Conservation (phyloP, 2,888 invertebrate genomes). For the Idaea biselata region DNA sequence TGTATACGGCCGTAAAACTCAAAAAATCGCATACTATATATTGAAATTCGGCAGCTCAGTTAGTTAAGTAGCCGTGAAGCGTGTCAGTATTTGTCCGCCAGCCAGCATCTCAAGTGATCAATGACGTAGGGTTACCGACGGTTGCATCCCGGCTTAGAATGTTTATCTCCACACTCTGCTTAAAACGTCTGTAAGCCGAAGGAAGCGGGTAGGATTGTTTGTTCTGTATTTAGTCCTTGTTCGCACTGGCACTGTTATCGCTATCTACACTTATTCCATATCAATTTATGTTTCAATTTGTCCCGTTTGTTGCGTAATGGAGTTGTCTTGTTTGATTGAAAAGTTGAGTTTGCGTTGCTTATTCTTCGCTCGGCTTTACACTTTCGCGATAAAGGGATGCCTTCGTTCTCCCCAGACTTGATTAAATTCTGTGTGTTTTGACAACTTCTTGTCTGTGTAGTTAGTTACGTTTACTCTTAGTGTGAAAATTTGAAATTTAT, state of each 20-base stretch:
- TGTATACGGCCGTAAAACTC: not conserved
- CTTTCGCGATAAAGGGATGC: constrained; percentile 2
- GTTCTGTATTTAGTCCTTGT: constrained; percentile 30
- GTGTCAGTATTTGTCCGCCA: too few relatives aligned
- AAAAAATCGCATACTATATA: too few relatives aligned
- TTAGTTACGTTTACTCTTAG: not conserved
- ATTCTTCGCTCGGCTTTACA: constrained; percentile 2
- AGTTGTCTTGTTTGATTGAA: constrained; percentile 22
- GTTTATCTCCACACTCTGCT: constrained; percentile 30
- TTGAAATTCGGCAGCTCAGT: too few relatives aligned
- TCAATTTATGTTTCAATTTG: constrained; percentile 30
- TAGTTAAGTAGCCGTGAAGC: too few relatives aligned
- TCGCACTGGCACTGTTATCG: constrained; percentile 23
- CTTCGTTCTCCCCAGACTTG: not conserved
- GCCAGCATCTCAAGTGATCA: too few relatives aligned
- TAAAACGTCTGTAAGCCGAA: constrained; percentile 31
- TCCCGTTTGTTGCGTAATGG: constrained; percentile 27
- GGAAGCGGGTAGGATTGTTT: constrained; percentile 27
- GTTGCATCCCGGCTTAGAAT: constrained; percentile 3
- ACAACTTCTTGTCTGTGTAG: not conserved
- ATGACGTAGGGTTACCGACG: too few relatives aligned
- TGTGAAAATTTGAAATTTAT: not conserved
- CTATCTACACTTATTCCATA: constrained; percentile 29
- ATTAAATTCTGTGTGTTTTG: not conserved
- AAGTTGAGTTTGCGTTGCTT: constrained; percentile 1